Evolutionary conservation across 1,140 invertebrate species (phyloP), one percentile per base, ranked within the genome.

Genomic region (Procambarus virginalis): DNA sequence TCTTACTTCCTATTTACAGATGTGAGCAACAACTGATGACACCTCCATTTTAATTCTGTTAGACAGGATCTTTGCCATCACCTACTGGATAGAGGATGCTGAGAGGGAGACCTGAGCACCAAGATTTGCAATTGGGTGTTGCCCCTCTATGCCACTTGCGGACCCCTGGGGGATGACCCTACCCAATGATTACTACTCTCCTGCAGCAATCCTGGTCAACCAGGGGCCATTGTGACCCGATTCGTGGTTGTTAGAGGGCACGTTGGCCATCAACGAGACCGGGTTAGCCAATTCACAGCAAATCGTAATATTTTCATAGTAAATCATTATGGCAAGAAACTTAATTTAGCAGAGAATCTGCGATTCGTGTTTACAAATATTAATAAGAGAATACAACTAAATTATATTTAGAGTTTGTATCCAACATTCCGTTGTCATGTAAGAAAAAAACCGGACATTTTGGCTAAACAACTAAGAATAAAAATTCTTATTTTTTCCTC

Each of bases 241-340:
- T n/a, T n/a, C n/a, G n/a, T n/a, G n/a, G n/a, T n/a, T n/a, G 86
- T 96, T 97, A 4, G 94, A 95, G 92, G 97, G 97, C 76, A 97
- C 97, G 92, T 94, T 98, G 46, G 95, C 97, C 0, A 98, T 97
- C 93, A 97, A 97, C 93, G 97, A 98, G 94, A 96, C 97, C 34
- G 10, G 12, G 8, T 5, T 20, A 84, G 4, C 0, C 45, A 55
- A 46, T 10, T 3, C 34, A 3, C 14, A 46, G 1, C 10, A 14
- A 2, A 2, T 46, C 6, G 10, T 12, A 46, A 8, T 4, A 20
- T 78, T 78, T 20, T 10, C 14, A 8, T 10, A 12, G 0, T 46
- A 9, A 12, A 34, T 5, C 58, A 60, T n/a, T 34, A 22, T 68
- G 17, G 17, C 68, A 2, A 45, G 2, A 22, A 34, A 68, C n/a